Evolutionary conservation across 2,797 vertebrate species (phyloP).

Genomic region (Epinephelus awoara): DNA sequence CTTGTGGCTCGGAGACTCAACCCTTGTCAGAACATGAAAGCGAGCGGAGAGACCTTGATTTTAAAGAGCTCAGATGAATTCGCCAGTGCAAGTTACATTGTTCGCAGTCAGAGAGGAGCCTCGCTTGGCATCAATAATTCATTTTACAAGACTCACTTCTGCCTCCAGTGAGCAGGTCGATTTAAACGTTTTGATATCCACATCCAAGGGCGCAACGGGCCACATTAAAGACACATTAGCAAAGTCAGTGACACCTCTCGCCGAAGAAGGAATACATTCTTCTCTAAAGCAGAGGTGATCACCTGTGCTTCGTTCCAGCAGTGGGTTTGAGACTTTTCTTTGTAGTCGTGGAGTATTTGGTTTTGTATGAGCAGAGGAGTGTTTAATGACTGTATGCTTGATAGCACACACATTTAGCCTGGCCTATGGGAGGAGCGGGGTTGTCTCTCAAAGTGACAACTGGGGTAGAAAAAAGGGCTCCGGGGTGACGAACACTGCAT

Average conservation of each 20-base stretch:
- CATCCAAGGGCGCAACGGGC: slow-evolving; percentile 51
- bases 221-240: slow-evolving; percentile 71
- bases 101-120: slow-evolving; percentile 74
- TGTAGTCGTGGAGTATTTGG: slow-evolving; percentile 31
- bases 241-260: slow-evolving; percentile 60
- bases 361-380: slow-evolving; percentile 48
- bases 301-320: slow-evolving; percentile 30
- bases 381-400: slow-evolving; percentile 57
- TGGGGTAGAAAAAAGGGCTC: slow-evolving; percentile 12
- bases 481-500: slow-evolving; percentile 22
- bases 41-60: slow-evolving; percentile 72
- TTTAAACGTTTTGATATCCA: slow-evolving; percentile 74
- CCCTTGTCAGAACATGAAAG: slow-evolving; percentile 80
- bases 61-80: slow-evolving; percentile 73
- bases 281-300: slow-evolving; percentile 37
- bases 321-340: slow-evolving; percentile 38
- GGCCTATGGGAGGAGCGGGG: slow-evolving; percentile 41
- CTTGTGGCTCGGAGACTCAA: slow-evolving; percentile 69
- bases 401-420: slow-evolving; percentile 40
- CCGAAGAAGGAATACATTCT: slow-evolving; percentile 39
- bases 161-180: slow-evolving; percentile 74
- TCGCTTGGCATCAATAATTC: slow-evolving; percentile 78
- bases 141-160: slow-evolving; percentile 74
- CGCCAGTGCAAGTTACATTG: slow-evolving; percentile 71
- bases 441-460: slow-evolving; percentile 44